Base-by-base conservation (phyloP, 2,888 invertebrate species). In the Andrena flavipes region DNA sequence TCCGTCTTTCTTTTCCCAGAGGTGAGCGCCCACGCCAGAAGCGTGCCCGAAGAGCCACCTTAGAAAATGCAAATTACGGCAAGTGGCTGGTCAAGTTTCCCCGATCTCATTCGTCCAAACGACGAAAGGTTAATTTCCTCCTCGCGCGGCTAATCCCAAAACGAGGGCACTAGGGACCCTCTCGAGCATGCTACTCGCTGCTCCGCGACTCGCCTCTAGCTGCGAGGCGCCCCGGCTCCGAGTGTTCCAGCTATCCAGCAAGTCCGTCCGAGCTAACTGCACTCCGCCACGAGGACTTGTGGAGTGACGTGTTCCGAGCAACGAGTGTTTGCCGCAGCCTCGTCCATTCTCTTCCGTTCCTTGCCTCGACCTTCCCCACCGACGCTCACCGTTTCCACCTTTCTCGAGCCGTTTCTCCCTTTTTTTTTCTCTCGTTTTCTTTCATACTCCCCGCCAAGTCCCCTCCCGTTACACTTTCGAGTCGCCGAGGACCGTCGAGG, bases 241-340 rank as follows among this genome's bases (percentile, higher is more conserved):
- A 70, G 77, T 77, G 80, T 80, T 77, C 72, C 70, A 82, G 63
- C 64, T 73, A 84, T 79, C 79, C 74, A 35, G 60, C 71, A 67
- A 75, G 85, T 84, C 70, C 85, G 72, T 60, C 76, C 69, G 75
- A 73, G 76, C 82, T 82, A 84, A 82, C 80, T 87, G 80, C 78
- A 80, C 82, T 86, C 60, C 65, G 75, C 75, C 71, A 75, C 65
- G 76, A 82, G 82, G 63, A 75, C 84, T 84, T 26, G 56, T 69
- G 63, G 60, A 81, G 77, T 67, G 74, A 82, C 73, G 69, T 76
- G 78, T 82, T 74, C 67, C 72, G 56, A 80, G 80, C 33, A 48
- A 51, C 63, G 64, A 81, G 75, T 80, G 82, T 85, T 87, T 77
- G 54, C 75, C 60, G 73, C 67, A 72, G 72, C 59, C 76, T 78